Conservation (phyloP, 2,888 invertebrate species). For the Imbricaverruca yamaguchii region DNA sequence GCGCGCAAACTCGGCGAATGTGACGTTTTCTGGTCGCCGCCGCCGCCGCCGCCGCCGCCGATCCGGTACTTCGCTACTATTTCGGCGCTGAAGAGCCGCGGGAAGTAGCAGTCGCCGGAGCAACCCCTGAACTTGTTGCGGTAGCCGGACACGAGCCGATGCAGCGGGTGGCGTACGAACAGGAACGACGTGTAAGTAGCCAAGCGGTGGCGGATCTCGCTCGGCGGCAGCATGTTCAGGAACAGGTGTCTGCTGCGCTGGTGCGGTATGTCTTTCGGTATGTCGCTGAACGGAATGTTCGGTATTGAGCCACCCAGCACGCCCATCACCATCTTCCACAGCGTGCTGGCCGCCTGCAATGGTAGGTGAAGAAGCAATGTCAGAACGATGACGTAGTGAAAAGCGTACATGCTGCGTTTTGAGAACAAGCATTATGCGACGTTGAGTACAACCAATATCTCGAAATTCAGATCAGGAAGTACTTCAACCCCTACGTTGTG, state of each 20-base stretch:
- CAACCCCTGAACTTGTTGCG: slow-evolving; percentile 65
- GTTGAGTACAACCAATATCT: too few species aligned
- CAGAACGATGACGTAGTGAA: too few species aligned
- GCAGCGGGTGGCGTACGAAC: slow-evolving; percentile 83
- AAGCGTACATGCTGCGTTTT: too few species aligned
- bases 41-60: slow-evolving; percentile 48
- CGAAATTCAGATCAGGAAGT: too few species aligned
- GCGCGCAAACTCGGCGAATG: slow-evolving; percentile 74
- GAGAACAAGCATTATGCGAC: too few species aligned
- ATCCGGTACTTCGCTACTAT: slow-evolving; percentile 67
- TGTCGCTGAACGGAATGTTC: slow-evolving; percentile 62
- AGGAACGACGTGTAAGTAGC: slow-evolving; percentile 74
- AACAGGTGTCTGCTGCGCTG: slow-evolving; percentile 37
- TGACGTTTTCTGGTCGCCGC: slow-evolving; percentile 68
- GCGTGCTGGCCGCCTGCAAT: slow-evolving; percentile 80
- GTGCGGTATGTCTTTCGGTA: slow-evolving; percentile 69
- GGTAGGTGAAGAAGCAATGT: too few species aligned
- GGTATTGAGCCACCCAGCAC: slow-evolving; percentile 66
- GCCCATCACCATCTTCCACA: slow-evolving; percentile 86
- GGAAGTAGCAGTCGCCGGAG: slow-evolving; percentile 38
- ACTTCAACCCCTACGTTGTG: too few species aligned
- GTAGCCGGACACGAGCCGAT: slow-evolving; percentile 80
- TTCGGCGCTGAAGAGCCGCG: slow-evolving; percentile 52
- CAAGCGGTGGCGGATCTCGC: slow-evolving; percentile 49
- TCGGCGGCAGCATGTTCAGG: slow-evolving; percentile 46